Evolutionary conservation across 2,888 invertebrate species (phyloP), one percentile per base, ranked within the genome.

Genomic region (Neocrepidodera transversa): DNA sequence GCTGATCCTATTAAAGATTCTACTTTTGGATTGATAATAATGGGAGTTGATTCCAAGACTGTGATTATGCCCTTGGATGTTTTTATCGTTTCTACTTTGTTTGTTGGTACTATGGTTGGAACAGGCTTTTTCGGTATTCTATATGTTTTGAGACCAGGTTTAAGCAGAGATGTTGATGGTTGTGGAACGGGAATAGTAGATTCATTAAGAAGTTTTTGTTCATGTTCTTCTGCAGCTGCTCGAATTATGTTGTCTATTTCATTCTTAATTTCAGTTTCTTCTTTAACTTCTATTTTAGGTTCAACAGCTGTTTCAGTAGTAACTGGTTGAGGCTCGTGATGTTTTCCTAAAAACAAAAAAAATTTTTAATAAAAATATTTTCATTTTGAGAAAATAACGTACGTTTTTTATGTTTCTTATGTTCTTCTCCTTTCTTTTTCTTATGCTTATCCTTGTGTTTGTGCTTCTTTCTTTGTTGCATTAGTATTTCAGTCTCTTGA

Each of bases 211-310:
- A 69, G 56, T 5, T 67, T 66, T 54, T 71, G 71, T 64, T 77
- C 76, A 63, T 78, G 78, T 61, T 79, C 79, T 49, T 76, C 68
- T 6, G 72, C 73, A 0, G 78, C 79, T 23, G 75, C 71, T 18
- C 74, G 68, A n/a, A 79, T 79, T 38, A 79, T 79, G 47, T 72
- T 72, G 53, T 79, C 78, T 49, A 79, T 78, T 43, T 74, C 75
- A 42, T 68, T 64, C 54, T 71, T 72, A 14, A 65, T 63, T 58
- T 72, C 69, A 11, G 58, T 60, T 51, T 63, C 26, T 45, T 45
- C 45, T 20, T 45, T 42, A 10, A 20, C 16, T 16, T 42, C 42
- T 5, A 8, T 18, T 23, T 20, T 42, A 17, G 40, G 5, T 40
- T 40, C 52, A 20, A 2, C 14, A n/a, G n/a, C n/a, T n/a, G n/a